Percentiles rank a stretch among this genome's conserved stretches.
These are phyloP conservation scores for Anomalospiza imberbis DNA, from an alignment of 2,797 vertebrate genomes.

Conservation along the genomic window DNA sequence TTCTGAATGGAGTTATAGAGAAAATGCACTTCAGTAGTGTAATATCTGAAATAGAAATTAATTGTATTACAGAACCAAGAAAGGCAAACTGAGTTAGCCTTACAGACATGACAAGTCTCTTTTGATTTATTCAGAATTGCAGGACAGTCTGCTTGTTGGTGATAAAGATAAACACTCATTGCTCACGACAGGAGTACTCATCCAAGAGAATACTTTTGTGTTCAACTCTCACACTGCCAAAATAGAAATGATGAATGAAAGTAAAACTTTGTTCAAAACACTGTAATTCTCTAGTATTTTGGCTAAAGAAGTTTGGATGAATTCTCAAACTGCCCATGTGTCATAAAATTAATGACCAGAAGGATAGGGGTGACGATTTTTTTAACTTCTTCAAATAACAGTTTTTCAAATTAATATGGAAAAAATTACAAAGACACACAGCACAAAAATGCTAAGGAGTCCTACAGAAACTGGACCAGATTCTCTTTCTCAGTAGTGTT, in stretches of 20 bases:
- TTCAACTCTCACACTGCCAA: not conserved
- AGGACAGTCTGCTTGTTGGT: not conserved
- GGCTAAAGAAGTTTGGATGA: not conserved
- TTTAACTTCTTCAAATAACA: not conserved
- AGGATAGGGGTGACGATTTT: fast-evolving
- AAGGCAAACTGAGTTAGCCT: not conserved
- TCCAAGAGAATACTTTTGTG: not conserved
- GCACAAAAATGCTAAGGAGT: not conserved
- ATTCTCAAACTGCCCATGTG: not conserved
- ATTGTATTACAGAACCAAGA: not conserved
- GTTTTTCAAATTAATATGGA: not conserved
- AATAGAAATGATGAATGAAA: not conserved
- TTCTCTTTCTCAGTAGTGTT: not conserved
- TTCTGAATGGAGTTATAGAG: not conserved
- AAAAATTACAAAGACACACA: not conserved
- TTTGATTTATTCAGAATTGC: not conserved
- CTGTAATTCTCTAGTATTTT: not conserved
- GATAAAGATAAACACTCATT: not conserved
- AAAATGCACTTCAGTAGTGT: not conserved
- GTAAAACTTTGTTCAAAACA: not conserved
- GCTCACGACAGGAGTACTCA: not conserved
- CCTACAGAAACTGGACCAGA: not conserved
- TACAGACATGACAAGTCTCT: not conserved
- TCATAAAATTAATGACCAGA: not conserved
- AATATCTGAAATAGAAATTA: not conserved